Evolutionary conservation across 2,113 vertebrate species (phyloP).

Genomic region (Rana temporaria): DNA sequence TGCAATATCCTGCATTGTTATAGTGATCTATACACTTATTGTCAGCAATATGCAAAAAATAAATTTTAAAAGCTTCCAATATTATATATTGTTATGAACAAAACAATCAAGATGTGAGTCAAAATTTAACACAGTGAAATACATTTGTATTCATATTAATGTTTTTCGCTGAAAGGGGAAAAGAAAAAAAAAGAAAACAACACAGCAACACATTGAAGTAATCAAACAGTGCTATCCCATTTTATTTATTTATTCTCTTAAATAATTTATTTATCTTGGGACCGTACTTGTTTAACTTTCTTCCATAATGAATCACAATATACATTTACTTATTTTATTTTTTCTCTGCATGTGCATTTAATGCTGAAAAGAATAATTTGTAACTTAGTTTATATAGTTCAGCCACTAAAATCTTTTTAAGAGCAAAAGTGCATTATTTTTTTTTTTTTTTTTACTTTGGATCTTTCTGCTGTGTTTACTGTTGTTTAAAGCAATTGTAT

Average conservation of each 20-base stretch:
- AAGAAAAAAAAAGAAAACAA: neutral
- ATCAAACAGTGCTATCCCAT: slow-evolving; percentile 44
- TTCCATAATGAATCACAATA: slow-evolving; percentile 2
- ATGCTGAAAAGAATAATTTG: neutral
- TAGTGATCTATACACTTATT: slow-evolving; percentile 25
- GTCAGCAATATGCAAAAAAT: slow-evolving; percentile 24
- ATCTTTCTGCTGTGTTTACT: neutral
- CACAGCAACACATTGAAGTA: slow-evolving; percentile 21
- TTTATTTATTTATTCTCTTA: slow-evolving; percentile 46
- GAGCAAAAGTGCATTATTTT: neutral
- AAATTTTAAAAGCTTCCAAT: slow-evolving; percentile 18
- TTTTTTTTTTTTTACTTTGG: too few species aligned
- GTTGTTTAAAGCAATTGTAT: slow-evolving; percentile 19
- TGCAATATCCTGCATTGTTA: slow-evolving; percentile 34
- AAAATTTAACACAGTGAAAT: slow-evolving; percentile 18
- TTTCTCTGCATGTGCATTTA: neutral
- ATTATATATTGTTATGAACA: slow-evolving; percentile 25
- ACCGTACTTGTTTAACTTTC: slow-evolving; percentile 31
- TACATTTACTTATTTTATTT: neutral
- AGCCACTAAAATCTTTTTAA: slow-evolving; percentile 1
- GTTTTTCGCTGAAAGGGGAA: neutral
- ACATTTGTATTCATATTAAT: slow-evolving; percentile 50
- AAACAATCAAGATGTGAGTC: slow-evolving; percentile 34
- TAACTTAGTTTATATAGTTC: neutral
- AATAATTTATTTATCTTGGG: slow-evolving; percentile 43